Evolutionary conservation across 2,888 invertebrate genomes (phyloP), one percentile per base, ranked within the genome.

Genomic region (Ferrisia virgata): DNA sequence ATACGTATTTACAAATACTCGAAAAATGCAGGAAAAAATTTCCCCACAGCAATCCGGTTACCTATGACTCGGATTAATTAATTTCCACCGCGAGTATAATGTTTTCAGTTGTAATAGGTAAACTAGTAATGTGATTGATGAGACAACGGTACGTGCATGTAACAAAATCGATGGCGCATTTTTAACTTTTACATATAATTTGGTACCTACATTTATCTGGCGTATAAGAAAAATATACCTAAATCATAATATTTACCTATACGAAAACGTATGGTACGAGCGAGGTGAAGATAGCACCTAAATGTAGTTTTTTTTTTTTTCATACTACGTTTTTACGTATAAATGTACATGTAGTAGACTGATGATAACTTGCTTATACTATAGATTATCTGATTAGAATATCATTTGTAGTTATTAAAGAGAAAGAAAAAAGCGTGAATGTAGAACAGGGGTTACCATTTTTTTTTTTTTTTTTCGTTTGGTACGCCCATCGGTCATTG

Each of bases 341-440:
- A 8, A 18, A 47, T 8, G n/a, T n/a, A n/a, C n/a, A n/a, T n/a
- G n/a, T n/a, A n/a, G n/a, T n/a, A n/a, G n/a, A n/a, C n/a, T n/a
- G n/a, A n/a, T 31, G 47, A 43, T 79, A 22, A 47, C 31, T 31
- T 18, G 47, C 79, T 43, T 22, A 53, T 47, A 79, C 53, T 79
- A 79, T 79, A 53, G 79, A 79, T 79, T 79, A 79, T 79, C 79
- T 79, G 79, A 79, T 79, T 47, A 79, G 43, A 47, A 47, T 79
- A 79, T 79, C 79, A 79, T 79, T 79, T 79, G 79, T 79, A 43
- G 43, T 79, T 79, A 79, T 72, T 72, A 36, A 72, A n/a, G n/a
- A n/a, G n/a, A n/a, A n/a, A n/a, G n/a, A n/a, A n/a, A n/a, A n/a
- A 72, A 72, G 72, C 15, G 72, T 33, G 31, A 72, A 33, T 13